Percentiles rank a stretch among this genome's conserved stretches.
Evolutionary conservation across 2,797 vertebrate genomes (phyloP).

Genomic region (Brachyalestes nurse): DNA sequence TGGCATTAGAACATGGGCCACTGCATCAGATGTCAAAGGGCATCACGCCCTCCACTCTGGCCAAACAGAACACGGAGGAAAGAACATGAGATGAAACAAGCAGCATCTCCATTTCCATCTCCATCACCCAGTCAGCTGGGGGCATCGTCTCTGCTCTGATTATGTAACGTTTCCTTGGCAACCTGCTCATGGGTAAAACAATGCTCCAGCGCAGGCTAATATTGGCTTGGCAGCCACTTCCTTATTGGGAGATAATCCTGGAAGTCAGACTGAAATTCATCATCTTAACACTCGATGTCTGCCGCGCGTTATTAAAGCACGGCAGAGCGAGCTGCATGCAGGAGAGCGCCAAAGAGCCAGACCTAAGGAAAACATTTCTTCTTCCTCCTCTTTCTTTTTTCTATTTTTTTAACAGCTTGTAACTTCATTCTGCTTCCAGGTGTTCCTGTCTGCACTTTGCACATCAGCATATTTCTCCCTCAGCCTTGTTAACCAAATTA

Average conservation of each 20-base stretch:
- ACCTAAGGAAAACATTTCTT: not conserved
- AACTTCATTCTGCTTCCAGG: conserved; percentile 46
- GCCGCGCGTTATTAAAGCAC: conserved; percentile 63
- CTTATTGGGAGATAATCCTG: conserved; percentile 73
- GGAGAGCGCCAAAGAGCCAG: conserved; percentile 13
- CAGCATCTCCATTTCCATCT: conserved; percentile 72
- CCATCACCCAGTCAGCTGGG: conserved; percentile 78
- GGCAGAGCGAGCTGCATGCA: conserved; percentile 27
- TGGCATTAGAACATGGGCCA: not conserved
- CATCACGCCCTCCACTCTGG: conserved; percentile 15
- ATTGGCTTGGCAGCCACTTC: conserved; percentile 77
- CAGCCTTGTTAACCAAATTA: conserved; percentile 39
- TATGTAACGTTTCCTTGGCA: conserved; percentile 85
- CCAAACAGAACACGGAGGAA: conserved; percentile 26
- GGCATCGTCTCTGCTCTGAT: conserved; percentile 77
- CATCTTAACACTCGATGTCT: conserved; percentile 66
- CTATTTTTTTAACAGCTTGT: conserved; percentile 15
- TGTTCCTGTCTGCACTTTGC: conserved; percentile 44
- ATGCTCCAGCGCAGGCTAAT: conserved; percentile 77
- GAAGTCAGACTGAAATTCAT: conserved; percentile 77
- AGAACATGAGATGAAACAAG: conserved; percentile 61
- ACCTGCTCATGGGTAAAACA: conserved; percentile 82
- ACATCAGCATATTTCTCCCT: conserved; percentile 52
- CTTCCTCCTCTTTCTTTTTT: not conserved
- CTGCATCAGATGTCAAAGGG: conserved; percentile 27